Evolutionary conservation across 1,140 invertebrate genomes (phyloP).

Genomic region (Papilio polyxenes): DNA sequence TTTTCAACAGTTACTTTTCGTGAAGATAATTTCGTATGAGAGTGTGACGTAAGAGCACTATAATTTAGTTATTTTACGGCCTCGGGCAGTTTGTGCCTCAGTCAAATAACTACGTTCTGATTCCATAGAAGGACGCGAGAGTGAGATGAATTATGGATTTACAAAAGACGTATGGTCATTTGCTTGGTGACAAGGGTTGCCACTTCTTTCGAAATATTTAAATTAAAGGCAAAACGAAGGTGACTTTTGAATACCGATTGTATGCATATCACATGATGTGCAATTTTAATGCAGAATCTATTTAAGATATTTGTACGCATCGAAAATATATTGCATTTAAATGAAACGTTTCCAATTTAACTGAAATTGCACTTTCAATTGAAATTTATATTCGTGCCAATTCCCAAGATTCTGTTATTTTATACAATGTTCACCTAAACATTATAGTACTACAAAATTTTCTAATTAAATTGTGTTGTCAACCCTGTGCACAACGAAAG

Average conservation of each 20-base stretch:
- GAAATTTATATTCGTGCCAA: not conserved
- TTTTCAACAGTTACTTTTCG: constrained; percentile 6
- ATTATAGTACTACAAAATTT: not conserved
- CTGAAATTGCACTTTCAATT: not conserved
- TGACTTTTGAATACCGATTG: constrained; percentile 9
- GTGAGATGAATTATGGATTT: constrained; percentile 36
- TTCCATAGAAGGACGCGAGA: constrained; percentile 31
- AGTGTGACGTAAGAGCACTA: constrained; percentile 10
- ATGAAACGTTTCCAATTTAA: not conserved
- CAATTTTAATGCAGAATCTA: not conserved
- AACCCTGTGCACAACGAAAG: constrained; percentile 50
- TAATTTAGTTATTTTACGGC: constrained; percentile 9
- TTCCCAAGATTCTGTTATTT: not conserved
- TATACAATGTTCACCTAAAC: not conserved
- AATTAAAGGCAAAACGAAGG: not conserved
- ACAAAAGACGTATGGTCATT: constrained; percentile 25
- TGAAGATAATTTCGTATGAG: constrained; percentile 1
- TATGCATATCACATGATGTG: not conserved
- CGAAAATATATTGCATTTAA: not conserved
- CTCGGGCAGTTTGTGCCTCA: not conserved
- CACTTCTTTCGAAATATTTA: constrained; percentile 28
- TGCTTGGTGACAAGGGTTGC: constrained; percentile 29
- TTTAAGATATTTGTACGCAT: not conserved
- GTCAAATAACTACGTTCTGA: constrained; percentile 14
- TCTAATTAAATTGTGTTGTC: not conserved